These are phyloP conservation scores for Timema cristinae DNA, from an alignment of 2,888 invertebrate genomes.

Conservation along the genomic window DNA sequence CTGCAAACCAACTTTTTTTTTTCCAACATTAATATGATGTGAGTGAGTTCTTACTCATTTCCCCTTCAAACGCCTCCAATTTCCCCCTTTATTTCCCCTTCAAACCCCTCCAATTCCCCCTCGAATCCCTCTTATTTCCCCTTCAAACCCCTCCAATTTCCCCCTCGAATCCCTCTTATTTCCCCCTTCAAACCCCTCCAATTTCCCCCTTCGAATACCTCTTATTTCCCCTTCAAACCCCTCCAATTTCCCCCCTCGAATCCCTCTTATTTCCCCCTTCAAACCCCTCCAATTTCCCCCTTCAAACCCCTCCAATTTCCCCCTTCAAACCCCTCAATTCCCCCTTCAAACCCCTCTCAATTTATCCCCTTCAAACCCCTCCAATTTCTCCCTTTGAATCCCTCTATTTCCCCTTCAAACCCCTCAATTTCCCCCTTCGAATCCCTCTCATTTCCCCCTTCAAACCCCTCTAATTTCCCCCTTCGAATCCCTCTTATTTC, in stretches of 20 bases:
- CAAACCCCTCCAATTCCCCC: too few relatives aligned
- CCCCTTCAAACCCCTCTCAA: neutral
- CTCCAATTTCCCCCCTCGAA: too few relatives aligned
- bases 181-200: too few relatives aligned
- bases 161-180: neutral
- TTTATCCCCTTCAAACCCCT: neutral
- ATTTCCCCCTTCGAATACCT: too few relatives aligned
- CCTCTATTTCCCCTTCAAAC: neutral
- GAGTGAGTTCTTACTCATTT: too few relatives aligned
- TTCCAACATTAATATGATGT: too few relatives aligned
- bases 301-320: neutral
- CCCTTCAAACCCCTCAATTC: neutral
- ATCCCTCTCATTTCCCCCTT: neutral
- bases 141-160: neutral
- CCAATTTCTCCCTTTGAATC: neutral
- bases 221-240: too few relatives aligned
- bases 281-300: neutral
- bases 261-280: neutral
- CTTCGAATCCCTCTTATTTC: neutral
- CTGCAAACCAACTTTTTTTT: too few relatives aligned
- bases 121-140: neutral
- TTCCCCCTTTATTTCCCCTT: too few relatives aligned
- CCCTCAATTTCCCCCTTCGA: neutral
- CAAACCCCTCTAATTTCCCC: neutral
- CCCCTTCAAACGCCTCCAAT: too few relatives aligned